Base-by-base conservation (phyloP, 2,797 vertebrate species). In the Cryptoblepharus egeriae region DNA sequence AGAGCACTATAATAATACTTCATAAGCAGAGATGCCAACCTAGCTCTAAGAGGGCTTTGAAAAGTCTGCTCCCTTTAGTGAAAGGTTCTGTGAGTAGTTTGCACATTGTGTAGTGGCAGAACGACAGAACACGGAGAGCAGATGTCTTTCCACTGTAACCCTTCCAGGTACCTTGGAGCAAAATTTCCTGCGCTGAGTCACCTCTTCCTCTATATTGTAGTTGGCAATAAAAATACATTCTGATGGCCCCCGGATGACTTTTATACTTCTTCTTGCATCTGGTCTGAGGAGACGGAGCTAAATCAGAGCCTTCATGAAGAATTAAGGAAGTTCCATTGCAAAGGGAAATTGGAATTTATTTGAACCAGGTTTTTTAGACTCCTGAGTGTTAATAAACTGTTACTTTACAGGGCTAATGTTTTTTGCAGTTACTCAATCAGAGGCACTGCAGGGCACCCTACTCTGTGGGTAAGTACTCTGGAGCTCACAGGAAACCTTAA, bases 111-210 rank as follows among this genome's bases (percentile, higher is more conserved):
- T n/a, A 3, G 77, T 52, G 52, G 7, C 61, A 58, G 77, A 49
- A 83, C 85, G 63, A 82, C 3, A 28, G 37, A 69, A 52, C 30
- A n/a, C 0, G 13, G 45, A 82, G 71, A 79, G 64, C 80, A 91
- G 81, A 81, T 88, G 77, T 88, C 84, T 68, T 83, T 82, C 83
- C 75, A 39, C 68, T 60, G 60, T 1, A 3, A 82, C 63, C 73
- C 52, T 76, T 83, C 57, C 37, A 63, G 74, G 83, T 10, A 35
- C 61, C 69, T 83, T 65, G 39, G 61, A 75, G 74, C 75, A 84
- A 75, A 70, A 85, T 12, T 77, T 87, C 85, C 88, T 61, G 58
- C 77, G 86, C 79, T 87, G 85, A 92, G 71, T 92, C 88, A 92
- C 13, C 61, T 83, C 87, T 73, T 89, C 80, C 81, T 75, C 32